These are phyloP conservation scores for Tachysurus vachellii DNA, from an alignment of 2,113 vertebrate species.

Conservation along the genomic window DNA sequence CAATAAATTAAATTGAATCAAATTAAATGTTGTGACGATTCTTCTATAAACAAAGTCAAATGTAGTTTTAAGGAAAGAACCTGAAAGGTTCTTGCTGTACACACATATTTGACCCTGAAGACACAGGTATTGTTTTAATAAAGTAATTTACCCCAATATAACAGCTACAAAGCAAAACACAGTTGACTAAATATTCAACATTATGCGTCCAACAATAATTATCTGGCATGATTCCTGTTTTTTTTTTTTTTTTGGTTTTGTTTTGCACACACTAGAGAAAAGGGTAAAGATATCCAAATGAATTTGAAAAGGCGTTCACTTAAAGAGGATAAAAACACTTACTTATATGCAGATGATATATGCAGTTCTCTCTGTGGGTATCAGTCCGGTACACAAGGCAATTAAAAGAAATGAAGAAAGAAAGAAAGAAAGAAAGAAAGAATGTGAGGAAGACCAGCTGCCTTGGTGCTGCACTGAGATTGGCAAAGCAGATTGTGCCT, in stretches of 20 bases:
- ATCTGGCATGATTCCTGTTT: not conserved
- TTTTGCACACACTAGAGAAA: not conserved
- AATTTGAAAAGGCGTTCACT: not conserved
- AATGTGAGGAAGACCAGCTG: constrained; percentile 33
- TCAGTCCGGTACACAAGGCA: not conserved
- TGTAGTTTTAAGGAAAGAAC: not conserved
- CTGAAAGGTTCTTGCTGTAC: not conserved
- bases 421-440: not conserved
- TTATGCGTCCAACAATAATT: not conserved
- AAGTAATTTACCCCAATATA: not conserved
- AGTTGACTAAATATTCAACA: not conserved
- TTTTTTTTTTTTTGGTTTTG: not conserved
- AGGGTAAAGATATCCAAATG: not conserved
- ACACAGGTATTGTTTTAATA: not conserved
- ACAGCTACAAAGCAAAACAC: not conserved
- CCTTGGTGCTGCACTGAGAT: constrained; percentile 49
- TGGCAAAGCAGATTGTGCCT: constrained; percentile 42
- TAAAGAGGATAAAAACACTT: constrained; percentile 24
- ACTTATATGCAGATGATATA: constrained; percentile 26
- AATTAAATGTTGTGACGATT: not conserved
- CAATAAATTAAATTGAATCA: no score
- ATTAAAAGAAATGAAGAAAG: not conserved
- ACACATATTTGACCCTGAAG: not conserved
- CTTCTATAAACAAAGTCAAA: not conserved
- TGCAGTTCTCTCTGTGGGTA: not conserved